phyloP scores from a whole-genome alignment of 2,113 vertebrate genomes.

The Steatornis caripensis region DNA sequence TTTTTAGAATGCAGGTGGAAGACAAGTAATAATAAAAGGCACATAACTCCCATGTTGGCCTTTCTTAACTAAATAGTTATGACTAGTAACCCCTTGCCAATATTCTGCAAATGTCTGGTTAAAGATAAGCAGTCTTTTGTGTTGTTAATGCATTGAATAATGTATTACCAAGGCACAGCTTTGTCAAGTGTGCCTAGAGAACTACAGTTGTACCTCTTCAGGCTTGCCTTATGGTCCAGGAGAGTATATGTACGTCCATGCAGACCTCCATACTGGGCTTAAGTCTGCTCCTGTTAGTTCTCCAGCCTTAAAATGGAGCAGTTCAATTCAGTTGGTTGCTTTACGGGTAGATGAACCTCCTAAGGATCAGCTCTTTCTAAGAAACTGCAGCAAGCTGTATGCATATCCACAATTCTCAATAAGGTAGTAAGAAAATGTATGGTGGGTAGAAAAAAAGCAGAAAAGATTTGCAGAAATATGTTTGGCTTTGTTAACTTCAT shows the following conservation, averaged over 20 bases:
- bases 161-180: neutral
- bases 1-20: neutral
- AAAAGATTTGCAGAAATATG: neutral
- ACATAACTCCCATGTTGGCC: neutral
- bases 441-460: neutral
- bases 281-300: neutral
- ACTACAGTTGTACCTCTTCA: neutral
- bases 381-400: neutral
- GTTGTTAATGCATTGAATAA: neutral
- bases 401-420: neutral
- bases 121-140: neutral
- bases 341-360: neutral
- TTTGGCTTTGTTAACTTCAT: neutral
- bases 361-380: neutral
- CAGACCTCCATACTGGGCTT: neutral
- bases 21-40: neutral
- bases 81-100: neutral
- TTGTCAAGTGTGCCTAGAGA: neutral
- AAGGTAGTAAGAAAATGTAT: neutral
- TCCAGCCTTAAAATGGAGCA: neutral
- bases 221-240: neutral
- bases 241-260: too few species aligned
- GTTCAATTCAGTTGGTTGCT: neutral
- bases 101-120: neutral
- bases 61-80: neutral